These are phyloP conservation scores for Nerophis lumbriciformis DNA, from an alignment of 2,113 vertebrate genomes.

Conservation along the genomic window DNA sequence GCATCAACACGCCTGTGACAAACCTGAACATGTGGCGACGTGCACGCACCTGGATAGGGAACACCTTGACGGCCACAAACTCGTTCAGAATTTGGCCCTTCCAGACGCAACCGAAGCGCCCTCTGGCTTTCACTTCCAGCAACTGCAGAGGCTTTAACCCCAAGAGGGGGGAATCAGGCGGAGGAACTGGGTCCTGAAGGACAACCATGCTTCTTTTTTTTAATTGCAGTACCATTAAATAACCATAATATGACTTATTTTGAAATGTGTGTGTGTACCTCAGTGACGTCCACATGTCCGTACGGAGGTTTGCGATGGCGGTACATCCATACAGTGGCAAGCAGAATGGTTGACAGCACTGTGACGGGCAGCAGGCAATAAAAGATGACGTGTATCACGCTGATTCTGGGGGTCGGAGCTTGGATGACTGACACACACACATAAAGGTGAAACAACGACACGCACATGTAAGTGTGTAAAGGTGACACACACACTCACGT, in stretches of 20 bases:
- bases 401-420: constrained; percentile 71
- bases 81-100: constrained; percentile 94
- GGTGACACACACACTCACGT: not conserved
- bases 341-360: constrained; percentile 81
- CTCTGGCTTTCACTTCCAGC: constrained; percentile 91
- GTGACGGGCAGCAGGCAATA: constrained; percentile 90
- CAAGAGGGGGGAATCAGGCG: constrained; percentile 86
- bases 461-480: too few species aligned
- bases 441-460: constrained; percentile 2
- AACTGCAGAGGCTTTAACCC: constrained; percentile 92
- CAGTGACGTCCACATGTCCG: constrained; percentile 87
- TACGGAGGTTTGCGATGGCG: constrained; percentile 92
- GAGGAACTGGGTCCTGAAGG: constrained; percentile 80
- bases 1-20: constrained; percentile 1
- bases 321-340: constrained; percentile 87
- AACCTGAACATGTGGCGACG: not conserved
- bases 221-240: not conserved
- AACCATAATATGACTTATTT: not conserved
- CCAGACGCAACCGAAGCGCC: constrained; percentile 96
- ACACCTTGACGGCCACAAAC: constrained; percentile 95
- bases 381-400: constrained; percentile 86
- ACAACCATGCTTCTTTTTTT: not conserved
- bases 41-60: constrained; percentile 86
- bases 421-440: constrained; percentile 54
- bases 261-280: constrained; percentile 66